Conservation (phyloP, 1,140 invertebrate genomes). For the Meloidogyne floridensis region DNA sequence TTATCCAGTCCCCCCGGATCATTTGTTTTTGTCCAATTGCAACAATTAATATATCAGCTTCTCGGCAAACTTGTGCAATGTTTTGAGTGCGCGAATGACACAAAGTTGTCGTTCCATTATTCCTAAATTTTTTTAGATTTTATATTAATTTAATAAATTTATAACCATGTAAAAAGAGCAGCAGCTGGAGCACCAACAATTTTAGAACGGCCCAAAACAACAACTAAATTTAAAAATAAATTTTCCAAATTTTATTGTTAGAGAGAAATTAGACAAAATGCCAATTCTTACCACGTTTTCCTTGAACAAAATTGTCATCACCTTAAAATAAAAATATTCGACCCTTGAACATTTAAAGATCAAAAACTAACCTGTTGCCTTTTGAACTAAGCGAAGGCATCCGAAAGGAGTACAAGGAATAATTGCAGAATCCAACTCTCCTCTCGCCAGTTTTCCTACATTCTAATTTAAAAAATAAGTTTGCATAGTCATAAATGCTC, state of each 20-base stretch:
- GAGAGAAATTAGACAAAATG: too few species aligned
- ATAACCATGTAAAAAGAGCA: slow-evolving; percentile 88
- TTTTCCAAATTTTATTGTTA: too few species aligned
- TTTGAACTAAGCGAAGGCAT: slow-evolving; percentile 61
- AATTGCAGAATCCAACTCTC: slow-evolving; percentile 51
- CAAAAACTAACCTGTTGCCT: slow-evolving; percentile 46
- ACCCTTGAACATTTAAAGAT: background rate
- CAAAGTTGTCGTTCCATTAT: slow-evolving; percentile 67
- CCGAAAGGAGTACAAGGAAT: slow-evolving; percentile 64
- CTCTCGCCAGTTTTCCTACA: slow-evolving; percentile 53
- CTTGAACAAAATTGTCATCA: slow-evolving; percentile 72
- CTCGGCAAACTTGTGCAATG: slow-evolving; percentile 59
- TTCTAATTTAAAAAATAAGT: background rate
- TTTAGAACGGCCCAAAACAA: slow-evolving; percentile 92
- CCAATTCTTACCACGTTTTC: slow-evolving; percentile 70
- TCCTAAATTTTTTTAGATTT: slow-evolving; percentile 68
- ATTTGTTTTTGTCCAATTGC: slow-evolving; percentile 87
- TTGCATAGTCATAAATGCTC: slow-evolving; percentile 43
- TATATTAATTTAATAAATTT: background rate
- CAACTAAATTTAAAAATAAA: slow-evolving; percentile 70
- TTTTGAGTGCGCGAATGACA: slow-evolving; percentile 86
- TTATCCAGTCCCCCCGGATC: slow-evolving; percentile 93
- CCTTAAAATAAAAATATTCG: slow-evolving; percentile 30
- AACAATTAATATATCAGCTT: slow-evolving; percentile 92
- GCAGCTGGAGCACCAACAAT: slow-evolving; percentile 94